Conservation (phyloP, 1,140 invertebrate species). For the Radopholus similis region DNA sequence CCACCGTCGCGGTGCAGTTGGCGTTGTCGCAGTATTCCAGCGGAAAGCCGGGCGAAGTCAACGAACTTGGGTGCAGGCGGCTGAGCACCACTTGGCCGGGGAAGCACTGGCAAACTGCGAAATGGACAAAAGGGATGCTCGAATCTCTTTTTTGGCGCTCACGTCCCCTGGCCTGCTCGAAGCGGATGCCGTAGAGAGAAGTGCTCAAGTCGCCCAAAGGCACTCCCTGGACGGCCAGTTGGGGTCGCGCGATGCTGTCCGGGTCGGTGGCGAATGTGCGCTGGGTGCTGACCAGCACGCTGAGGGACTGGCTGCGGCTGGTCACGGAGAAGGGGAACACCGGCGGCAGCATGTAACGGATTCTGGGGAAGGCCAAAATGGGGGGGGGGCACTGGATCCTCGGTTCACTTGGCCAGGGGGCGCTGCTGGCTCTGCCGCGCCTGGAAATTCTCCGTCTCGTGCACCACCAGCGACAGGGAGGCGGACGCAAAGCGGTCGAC, state of each 20-base stretch:
- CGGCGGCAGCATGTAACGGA: neutral
- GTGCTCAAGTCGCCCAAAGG: neutral
- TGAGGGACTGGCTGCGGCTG: conserved; percentile 30
- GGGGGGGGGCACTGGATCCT: neutral
- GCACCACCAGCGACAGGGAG: conserved; percentile 1
- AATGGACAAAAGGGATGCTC: neutral
- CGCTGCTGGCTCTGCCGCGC: neutral
- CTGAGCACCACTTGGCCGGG: conserved; percentile 1
- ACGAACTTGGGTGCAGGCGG: neutral
- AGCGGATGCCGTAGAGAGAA: conserved; percentile 11
- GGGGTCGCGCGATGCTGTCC: neutral
- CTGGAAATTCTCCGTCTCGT: conserved; percentile 32
- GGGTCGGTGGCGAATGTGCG: neutral
- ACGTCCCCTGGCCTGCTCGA: conserved; percentile 3
- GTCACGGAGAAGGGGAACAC: conserved; percentile 10
- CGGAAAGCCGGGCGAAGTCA: conserved; percentile 34
- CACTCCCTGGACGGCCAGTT: neutral
- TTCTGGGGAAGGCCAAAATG: conserved; percentile 11
- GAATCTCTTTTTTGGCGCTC: neutral
- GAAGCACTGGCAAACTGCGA: conserved; percentile 28
- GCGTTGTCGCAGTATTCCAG: conserved; percentile 32
- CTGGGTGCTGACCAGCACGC: conserved; percentile 14
- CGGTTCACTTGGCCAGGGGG: neutral
- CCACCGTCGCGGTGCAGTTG: conserved; percentile 23
- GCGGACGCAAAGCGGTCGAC: neutral